Evolutionary conservation across 2,888 invertebrate genomes (phyloP).

Genomic region (Rambutsinella grinnellia): DNA sequence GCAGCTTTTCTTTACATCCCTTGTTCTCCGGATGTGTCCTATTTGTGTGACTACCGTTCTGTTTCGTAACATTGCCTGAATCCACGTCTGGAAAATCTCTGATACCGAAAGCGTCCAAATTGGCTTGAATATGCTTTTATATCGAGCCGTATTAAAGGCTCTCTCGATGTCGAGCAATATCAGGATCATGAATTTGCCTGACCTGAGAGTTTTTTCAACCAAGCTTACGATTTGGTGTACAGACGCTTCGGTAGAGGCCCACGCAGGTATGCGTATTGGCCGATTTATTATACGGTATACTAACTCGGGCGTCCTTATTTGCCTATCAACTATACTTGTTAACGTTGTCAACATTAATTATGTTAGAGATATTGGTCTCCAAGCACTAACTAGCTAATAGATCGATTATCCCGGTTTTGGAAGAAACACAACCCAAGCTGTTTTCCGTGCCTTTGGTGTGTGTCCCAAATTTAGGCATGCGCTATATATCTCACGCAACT

Average conservation of each 20-base stretch:
- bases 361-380: slow-evolving; percentile 32
- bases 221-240: slow-evolving; percentile 28
- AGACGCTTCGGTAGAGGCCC: slow-evolving; percentile 41
- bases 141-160: slow-evolving; percentile 62
- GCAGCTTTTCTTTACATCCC: slow-evolving; percentile 61
- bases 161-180: slow-evolving; percentile 65
- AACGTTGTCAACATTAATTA: slow-evolving; percentile 11
- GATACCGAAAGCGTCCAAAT: slow-evolving; percentile 15
- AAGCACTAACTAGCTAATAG: slow-evolving; percentile 6
- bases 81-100: slow-evolving; percentile 17
- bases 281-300: slow-evolving; percentile 3
- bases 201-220: slow-evolving; percentile 12
- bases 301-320: slow-evolving; percentile 2
- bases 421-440: slow-evolving; percentile 9
- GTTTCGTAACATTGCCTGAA: slow-evolving; percentile 25
- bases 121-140: slow-evolving; percentile 40
- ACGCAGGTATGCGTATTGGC: slow-evolving; percentile 43
- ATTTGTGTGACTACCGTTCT: not conserved
- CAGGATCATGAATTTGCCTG: slow-evolving; percentile 43
- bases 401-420: slow-evolving; percentile 31
- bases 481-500: not conserved
- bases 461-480: slow-evolving; percentile 3
- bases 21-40: not conserved
- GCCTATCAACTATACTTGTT: slow-evolving; percentile 18
- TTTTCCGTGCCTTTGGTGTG: slow-evolving; percentile 7